phyloP scores from a whole-genome alignment of 2,797 vertebrate species.

The Eleutherodactylus coqui region DNA sequence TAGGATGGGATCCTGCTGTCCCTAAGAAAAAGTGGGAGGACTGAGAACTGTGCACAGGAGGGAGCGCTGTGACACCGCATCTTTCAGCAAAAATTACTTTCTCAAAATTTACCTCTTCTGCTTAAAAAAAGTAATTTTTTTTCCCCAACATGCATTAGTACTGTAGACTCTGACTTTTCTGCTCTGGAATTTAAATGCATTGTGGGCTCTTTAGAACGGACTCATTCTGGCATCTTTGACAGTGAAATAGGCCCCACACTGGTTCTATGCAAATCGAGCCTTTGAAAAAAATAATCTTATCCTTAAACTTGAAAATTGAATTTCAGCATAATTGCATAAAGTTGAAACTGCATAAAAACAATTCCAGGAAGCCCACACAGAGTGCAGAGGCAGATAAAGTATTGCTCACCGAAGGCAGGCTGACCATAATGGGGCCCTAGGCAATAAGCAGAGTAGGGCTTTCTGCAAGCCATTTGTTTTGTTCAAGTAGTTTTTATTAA shows the following conservation, averaged over 20 bases:
- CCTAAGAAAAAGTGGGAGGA: conserved; percentile 40
- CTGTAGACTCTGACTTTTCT: neutral
- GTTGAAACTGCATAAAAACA: neutral
- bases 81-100: conserved; percentile 27
- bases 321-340: neutral
- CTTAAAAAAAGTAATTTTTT: neutral
- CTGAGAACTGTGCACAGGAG: conserved; percentile 55
- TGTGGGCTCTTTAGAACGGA: neutral
- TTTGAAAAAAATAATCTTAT: neutral
- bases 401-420: neutral
- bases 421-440: no score
- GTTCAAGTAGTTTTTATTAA: no score
- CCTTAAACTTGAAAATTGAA: neutral
- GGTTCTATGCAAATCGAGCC: neutral
- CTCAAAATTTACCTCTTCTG: conserved; percentile 21
- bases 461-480: no score
- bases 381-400: neutral
- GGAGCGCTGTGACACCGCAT: conserved; percentile 34
- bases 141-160: neutral
- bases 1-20: conserved; percentile 47
- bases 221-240: conserved; percentile 1
- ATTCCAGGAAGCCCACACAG: neutral
- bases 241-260: neutral
- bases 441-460: no score
- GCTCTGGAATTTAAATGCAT: neutral